Percentiles rank a stretch among this genome's conserved stretches.
phyloP scores from a whole-genome alignment of 2,888 invertebrate species.

The Hyppa rectilinea region DNA sequence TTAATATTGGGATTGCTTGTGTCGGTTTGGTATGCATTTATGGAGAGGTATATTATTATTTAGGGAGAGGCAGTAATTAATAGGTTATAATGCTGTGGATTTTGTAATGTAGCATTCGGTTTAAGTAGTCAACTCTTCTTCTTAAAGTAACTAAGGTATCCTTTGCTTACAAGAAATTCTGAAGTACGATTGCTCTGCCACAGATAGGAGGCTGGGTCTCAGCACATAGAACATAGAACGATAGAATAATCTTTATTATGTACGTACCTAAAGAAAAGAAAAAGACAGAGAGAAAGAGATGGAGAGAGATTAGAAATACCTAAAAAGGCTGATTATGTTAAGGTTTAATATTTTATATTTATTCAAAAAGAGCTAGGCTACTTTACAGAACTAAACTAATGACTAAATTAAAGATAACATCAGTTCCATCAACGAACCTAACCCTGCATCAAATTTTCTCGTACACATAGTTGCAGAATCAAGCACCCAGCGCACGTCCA shows the following conservation, averaged over 20 bases:
- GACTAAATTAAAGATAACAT: constrained; percentile 28
- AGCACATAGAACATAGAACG: too few species aligned
- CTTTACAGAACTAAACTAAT: constrained; percentile 6
- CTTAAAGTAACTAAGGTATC: neutral
- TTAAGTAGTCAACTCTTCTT: neutral
- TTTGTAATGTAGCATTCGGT: constrained; percentile 1
- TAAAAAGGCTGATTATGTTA: too few species aligned
- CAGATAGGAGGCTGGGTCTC: too few species aligned
- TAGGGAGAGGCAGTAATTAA: neutral
- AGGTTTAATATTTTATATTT: too few species aligned
- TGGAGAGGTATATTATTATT: too few species aligned
- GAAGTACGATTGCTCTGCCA: too few species aligned
- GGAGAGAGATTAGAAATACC: too few species aligned
- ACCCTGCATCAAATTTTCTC: constrained; percentile 45
- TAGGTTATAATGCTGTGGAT: neutral
- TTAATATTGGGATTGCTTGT: constrained; percentile 22
- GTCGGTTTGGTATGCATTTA: constrained; percentile 13
- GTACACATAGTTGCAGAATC: constrained; percentile 71
- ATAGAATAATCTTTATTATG: too few species aligned
- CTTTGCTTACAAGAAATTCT: too few species aligned
- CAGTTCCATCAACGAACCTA: constrained; percentile 13
- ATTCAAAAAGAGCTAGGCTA: too few species aligned
- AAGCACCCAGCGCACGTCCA: constrained; percentile 79
- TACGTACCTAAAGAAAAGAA: too few species aligned
- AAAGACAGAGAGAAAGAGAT: too few species aligned